Conservation (phyloP, 2,113 vertebrate genomes). For the Ahaetulla prasina region DNA sequence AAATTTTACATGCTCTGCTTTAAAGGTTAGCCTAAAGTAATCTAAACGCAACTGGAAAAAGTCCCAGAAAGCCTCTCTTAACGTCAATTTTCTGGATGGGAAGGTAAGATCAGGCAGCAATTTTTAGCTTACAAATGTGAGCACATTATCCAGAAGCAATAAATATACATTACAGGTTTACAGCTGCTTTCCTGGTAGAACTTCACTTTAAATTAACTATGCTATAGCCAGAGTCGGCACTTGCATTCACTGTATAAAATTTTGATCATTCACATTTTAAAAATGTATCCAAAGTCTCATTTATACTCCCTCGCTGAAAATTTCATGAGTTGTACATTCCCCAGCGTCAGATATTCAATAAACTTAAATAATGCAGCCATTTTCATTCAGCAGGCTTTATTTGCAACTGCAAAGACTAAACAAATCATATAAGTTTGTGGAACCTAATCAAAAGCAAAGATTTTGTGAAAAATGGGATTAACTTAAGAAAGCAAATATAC, state of each 20-base stretch:
- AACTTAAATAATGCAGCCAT: slow-evolving; percentile 65
- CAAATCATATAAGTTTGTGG: slow-evolving; percentile 31
- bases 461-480: background rate
- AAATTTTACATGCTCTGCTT: background rate
- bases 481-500: background rate
- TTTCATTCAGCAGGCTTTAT: slow-evolving; percentile 54
- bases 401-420: slow-evolving; percentile 40
- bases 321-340: slow-evolving; percentile 63
- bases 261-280: slow-evolving; percentile 63
- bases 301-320: slow-evolving; percentile 55
- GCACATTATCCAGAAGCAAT: slow-evolving; percentile 38
- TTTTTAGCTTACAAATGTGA: slow-evolving; percentile 34
- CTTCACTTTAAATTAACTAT: slow-evolving; percentile 54
- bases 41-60: background rate
- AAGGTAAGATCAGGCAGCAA: slow-evolving; percentile 29
- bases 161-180: slow-evolving; percentile 43
- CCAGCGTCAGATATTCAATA: slow-evolving; percentile 64
- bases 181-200: slow-evolving; percentile 40
- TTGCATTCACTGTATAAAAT: slow-evolving; percentile 52
- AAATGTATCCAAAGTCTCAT: slow-evolving; percentile 54
- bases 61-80: fast-evolving
- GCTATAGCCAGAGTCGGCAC: slow-evolving; percentile 37
- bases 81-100: background rate
- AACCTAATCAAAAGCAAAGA: slow-evolving; percentile 9
- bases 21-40: background rate